A percentile compares a stretch with the other conserved stretches of the same genome.
phyloP scores from a whole-genome alignment of 2,113 vertebrate species.

The Ammospiza caudacuta region DNA sequence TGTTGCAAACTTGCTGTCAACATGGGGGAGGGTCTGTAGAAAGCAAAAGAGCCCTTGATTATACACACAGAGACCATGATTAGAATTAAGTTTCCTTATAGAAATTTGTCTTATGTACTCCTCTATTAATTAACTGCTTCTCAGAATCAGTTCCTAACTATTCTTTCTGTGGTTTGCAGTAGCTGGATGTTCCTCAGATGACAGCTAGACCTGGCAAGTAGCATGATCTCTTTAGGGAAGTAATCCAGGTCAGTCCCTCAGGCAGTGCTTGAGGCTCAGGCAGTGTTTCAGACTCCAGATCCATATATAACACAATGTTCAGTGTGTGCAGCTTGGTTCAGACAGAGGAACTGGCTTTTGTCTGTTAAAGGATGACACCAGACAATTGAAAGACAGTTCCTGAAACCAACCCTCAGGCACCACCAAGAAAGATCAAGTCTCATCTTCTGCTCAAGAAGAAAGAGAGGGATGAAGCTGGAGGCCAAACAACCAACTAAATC shows the following conservation, averaged over 20 bases:
- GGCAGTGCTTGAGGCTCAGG: neutral
- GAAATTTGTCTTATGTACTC: neutral
- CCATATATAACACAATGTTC: neutral
- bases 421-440: neutral
- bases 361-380: neutral
- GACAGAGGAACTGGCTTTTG: neutral
- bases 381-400: neutral
- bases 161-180: neutral
- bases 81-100: neutral
- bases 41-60: neutral
- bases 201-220: neutral
- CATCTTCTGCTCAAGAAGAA: neutral
- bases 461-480: neutral
- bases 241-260: neutral
- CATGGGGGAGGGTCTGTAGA: neutral
- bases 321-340: neutral
- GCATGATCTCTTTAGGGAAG: neutral
- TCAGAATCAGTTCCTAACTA: neutral
- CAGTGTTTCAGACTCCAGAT: neutral
- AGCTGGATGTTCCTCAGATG: neutral
- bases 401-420: neutral
- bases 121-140: neutral
- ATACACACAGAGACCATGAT: neutral
- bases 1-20: neutral
- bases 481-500: neutral